Conservation (phyloP, 2,797 vertebrate genomes). For the Eospalax fontanierii region DNA sequence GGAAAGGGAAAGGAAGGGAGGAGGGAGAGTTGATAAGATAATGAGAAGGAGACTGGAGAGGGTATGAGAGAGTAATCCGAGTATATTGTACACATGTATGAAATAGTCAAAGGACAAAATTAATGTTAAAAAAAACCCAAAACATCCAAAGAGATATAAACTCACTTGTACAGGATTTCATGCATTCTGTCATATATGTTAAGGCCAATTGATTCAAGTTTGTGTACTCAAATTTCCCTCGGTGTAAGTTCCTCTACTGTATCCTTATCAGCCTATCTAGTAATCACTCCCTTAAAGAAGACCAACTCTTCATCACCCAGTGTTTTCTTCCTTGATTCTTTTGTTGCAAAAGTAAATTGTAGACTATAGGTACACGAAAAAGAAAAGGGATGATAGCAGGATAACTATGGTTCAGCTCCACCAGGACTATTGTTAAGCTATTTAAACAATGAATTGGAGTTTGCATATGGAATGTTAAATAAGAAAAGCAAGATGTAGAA, state of each 20-base stretch:
- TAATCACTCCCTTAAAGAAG: too few relatives aligned
- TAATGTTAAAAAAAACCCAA: background rate
- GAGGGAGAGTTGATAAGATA: background rate
- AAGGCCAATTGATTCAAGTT: too few relatives aligned
- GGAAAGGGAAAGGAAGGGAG: background rate
- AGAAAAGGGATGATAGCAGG: background rate
- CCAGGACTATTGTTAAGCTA: background rate
- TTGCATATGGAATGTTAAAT: background rate
- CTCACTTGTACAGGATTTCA: background rate
- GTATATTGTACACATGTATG: background rate
- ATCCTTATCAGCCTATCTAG: too few relatives aligned
- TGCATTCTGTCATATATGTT: too few relatives aligned
- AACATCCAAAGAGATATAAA: background rate
- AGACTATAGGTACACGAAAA: background rate
- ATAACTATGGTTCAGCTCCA: background rate
- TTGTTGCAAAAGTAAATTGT: background rate
- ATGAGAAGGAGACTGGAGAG: background rate
- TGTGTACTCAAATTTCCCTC: too few relatives aligned
- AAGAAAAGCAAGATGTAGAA: constrained; percentile 41
- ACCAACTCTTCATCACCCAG: background rate
- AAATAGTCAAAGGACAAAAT: background rate
- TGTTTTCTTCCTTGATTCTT: background rate
- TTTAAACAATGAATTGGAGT: constrained; percentile 21
- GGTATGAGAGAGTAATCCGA: background rate
- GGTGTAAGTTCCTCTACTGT: too few relatives aligned